Base-by-base conservation (phyloP, 2,113 vertebrate genomes). In the Platycercus adscitus region DNA sequence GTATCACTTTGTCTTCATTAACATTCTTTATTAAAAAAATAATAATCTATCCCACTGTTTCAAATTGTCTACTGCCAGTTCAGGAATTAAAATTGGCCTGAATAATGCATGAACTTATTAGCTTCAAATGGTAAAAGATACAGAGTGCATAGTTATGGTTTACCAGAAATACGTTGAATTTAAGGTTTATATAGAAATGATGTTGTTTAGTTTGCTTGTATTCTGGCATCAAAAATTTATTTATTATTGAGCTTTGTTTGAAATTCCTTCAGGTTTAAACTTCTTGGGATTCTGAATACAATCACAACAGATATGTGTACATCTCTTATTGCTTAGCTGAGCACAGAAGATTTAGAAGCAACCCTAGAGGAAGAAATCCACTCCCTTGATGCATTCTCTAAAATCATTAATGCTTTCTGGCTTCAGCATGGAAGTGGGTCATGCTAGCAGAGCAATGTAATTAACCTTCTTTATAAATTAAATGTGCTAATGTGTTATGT, bases 391-490 rank as follows among this genome's bases (percentile, higher is more conserved):
- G 86, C 61, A 41, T 90, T 85, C 78, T 96, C 95, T 92, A 95
- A 95, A 96, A 96, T 95, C 88, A 73, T 96, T 91, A 96, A 91
- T 93, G 73, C 56, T 95, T 70, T 72, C 69, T 84, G 63, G 47
- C 82, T 97, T 86, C 60, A 77, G 43, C 64, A 65, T n/a, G 9
- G 64, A 88, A 78, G 56, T 28, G 18, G 81, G 60, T 84, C 56
- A 13, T 92, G 82, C 79, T 93, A 95, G 68, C 73, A 92, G 87
- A 97, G 76, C 88, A 92, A 75, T 84, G 81, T 93, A 95, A 96
- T 98, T 98, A 97, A 98, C 93, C 82, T 96, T 96, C 94, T 78
- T 89, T 97, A 88, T 77, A 96, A 97, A 97, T 97, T 96, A 96
- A 96, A 96, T 95, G 85, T 96, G 71, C 88, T 94, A 93, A 93